These are phyloP conservation scores for Luperina nickerlii DNA, from an alignment of 2,888 invertebrate species.

Conservation along the genomic window DNA sequence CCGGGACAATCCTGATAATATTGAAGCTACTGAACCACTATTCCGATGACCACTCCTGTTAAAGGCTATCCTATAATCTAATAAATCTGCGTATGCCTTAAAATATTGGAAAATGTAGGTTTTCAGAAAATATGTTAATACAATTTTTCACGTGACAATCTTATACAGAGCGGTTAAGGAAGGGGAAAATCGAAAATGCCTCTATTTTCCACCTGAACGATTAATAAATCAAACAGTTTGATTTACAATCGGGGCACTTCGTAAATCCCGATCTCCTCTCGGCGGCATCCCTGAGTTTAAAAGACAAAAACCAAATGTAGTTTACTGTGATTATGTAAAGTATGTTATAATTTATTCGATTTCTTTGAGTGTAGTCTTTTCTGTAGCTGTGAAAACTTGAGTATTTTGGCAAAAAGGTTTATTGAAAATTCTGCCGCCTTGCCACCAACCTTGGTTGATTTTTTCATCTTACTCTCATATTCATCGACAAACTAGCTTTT, in stretches of 20 bases:
- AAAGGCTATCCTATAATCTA: not conserved
- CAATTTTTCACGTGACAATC: constrained; percentile 26
- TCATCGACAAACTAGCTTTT: too few relatives aligned
- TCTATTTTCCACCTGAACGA: constrained; percentile 46
- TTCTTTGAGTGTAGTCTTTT: constrained; percentile 4
- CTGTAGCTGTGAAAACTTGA: not conserved
- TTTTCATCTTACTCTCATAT: not conserved
- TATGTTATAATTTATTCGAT: constrained; percentile 18
- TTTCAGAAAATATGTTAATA: constrained; percentile 22
- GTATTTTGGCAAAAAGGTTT: not conserved
- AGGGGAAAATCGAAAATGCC: constrained; percentile 32
- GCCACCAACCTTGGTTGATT: not conserved
- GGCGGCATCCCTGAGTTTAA: constrained; percentile 8
- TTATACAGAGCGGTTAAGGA: constrained; percentile 20
- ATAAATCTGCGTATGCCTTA: not conserved
- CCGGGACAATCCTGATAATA: too few relatives aligned
- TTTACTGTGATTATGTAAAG: constrained; percentile 24
- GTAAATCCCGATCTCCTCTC: constrained; percentile 32
- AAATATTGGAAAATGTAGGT: not conserved
- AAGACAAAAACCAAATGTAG: constrained; percentile 21
- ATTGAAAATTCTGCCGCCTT: not conserved
- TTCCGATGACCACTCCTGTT: not conserved
- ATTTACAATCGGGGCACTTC: constrained; percentile 54
- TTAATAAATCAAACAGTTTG: constrained; percentile 54
- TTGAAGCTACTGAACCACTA: too few relatives aligned